A percentile compares a stretch with the other conserved stretches of the same genome.
Evolutionary conservation across 2,888 invertebrate genomes (phyloP).

Genomic region (Tryphoninae sp.): DNA sequence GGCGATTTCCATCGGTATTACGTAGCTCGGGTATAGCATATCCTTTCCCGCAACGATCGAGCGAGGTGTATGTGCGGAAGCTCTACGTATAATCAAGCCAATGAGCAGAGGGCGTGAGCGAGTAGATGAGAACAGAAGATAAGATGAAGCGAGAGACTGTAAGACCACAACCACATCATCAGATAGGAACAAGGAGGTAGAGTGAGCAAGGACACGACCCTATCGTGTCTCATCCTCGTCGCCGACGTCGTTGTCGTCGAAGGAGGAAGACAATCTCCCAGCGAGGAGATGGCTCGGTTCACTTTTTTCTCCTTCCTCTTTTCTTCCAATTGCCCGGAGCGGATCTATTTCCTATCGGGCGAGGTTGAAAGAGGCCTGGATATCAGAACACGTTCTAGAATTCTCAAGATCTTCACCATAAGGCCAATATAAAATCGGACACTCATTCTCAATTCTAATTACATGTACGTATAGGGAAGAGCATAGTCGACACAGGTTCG

Average conservation of each 20-base stretch:
- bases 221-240: conserved; percentile 43
- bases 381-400: conserved; percentile 57
- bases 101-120: background rate
- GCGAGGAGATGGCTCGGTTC: conserved; percentile 78
- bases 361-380: conserved; percentile 14
- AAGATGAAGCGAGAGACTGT: conserved; percentile 29
- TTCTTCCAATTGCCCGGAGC: conserved; percentile 64
- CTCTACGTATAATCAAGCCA: conserved; percentile 27
- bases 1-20: conserved; percentile 72
- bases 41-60: conserved; percentile 30
- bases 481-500: conserved; percentile 20
- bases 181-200: conserved; percentile 56
- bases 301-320: conserved; percentile 61
- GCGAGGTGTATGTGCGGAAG: conserved; percentile 44
- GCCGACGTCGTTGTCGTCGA: conserved; percentile 47
- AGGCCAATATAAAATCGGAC: conserved; percentile 14
- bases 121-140: background rate
- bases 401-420: conserved; percentile 4
- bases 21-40: conserved; percentile 48
- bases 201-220: conserved; percentile 34
- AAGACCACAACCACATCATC: conserved; percentile 47
- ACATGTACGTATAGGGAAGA: background rate
- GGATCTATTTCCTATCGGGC: conserved; percentile 80
- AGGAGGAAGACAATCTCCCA: conserved; percentile 80
- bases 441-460: conserved; percentile 9